Evolutionary conservation across 1,140 invertebrate species (phyloP).

Genomic region (Polyergus mexicanus): DNA sequence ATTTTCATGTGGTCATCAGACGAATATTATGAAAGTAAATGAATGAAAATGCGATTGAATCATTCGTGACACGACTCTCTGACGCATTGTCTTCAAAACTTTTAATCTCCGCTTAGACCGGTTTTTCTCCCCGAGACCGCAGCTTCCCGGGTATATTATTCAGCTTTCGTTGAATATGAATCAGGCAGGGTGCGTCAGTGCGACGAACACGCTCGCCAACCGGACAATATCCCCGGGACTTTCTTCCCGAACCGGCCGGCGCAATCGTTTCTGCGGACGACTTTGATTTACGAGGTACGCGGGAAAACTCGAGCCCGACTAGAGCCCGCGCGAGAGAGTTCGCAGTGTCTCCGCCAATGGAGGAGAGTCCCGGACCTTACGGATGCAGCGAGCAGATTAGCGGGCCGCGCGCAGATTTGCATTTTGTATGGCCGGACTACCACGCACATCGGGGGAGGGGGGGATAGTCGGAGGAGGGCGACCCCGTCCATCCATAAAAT

Average conservation of each 20-base stretch:
- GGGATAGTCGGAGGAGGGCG: slow-evolving; percentile 30
- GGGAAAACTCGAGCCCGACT: slow-evolving; percentile 66
- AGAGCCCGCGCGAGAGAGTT: neutral
- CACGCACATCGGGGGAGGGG: slow-evolving; percentile 68
- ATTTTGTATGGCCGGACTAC: slow-evolving; percentile 82
- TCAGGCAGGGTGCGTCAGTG: slow-evolving; percentile 42
- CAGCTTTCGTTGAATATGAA: slow-evolving; percentile 35
- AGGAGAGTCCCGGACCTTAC: slow-evolving; percentile 81
- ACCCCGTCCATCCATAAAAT: slow-evolving; percentile 74
- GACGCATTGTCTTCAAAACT: slow-evolving; percentile 29
- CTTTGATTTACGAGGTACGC: slow-evolving; percentile 58
- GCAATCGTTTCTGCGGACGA: slow-evolving; percentile 32
- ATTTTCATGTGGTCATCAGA: neutral
- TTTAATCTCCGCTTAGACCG: slow-evolving; percentile 27
- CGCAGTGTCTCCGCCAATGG: slow-evolving; percentile 75
- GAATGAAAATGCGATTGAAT: neutral
- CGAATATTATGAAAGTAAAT: neutral
- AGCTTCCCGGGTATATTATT: slow-evolving; percentile 44
- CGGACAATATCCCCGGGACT: slow-evolving; percentile 11
- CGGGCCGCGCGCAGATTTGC: slow-evolving; percentile 81
- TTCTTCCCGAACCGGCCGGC: slow-evolving; percentile 43
- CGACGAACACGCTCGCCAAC: slow-evolving; percentile 31
- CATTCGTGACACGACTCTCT: slow-evolving; percentile 19
- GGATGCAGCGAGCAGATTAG: slow-evolving; percentile 84
- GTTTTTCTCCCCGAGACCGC: slow-evolving; percentile 46